Base-by-base conservation (phyloP, 1,140 invertebrate species). In the Ectropis grisescens region DNA sequence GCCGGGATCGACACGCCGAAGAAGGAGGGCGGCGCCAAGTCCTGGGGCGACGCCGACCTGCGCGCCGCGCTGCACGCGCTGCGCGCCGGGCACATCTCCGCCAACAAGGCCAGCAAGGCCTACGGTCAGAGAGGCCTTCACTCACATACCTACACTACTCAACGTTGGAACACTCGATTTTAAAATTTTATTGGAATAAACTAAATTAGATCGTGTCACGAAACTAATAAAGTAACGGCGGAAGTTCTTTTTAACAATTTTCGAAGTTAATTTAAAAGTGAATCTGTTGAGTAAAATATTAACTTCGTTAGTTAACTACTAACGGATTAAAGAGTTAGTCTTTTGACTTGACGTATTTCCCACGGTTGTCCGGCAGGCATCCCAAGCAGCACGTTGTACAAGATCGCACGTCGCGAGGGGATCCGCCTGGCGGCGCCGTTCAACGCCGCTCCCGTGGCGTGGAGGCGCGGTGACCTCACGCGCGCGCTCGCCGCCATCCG, bases 51-150 rank as follows among this genome's bases (percentile, higher is more conserved):
- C 69, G 90, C 91, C 43, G 91, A 92, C 55, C 74, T 95, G 11
- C 90, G 91, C 41, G 90, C 86, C 38, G 93, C 93, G 0, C 80
- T 95, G 33, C 90, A 93, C 52, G 93, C 92, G 1, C 57, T 95
- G 8, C 83, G 93, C 27, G 91, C 91, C 9, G 92, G 92, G 9
- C 88, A 91, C 13, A 93, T 95, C 66, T 94, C 92, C 4, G 93
- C 93, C 8, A 95, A 95, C 70, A 94, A 94, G 82, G 93, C 93
- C 11, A 94, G 92, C 38, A 95, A 95, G 70, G 92, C 93, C n/a
- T 95, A 92, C 66, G 93, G 90, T 85, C 14, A 50, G 49, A 16
- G n/a, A n/a, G n/a, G n/a, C n/a, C n/a, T 2, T 41, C n/a, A n/a
- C n/a, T n/a, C 2, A 25, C 11, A 11, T 7, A 11, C n/a, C 7